Evolutionary conservation across 2,797 vertebrate species (phyloP), one percentile per base, ranked within the genome.

Genomic region (Benthosema pterotum): DNA sequence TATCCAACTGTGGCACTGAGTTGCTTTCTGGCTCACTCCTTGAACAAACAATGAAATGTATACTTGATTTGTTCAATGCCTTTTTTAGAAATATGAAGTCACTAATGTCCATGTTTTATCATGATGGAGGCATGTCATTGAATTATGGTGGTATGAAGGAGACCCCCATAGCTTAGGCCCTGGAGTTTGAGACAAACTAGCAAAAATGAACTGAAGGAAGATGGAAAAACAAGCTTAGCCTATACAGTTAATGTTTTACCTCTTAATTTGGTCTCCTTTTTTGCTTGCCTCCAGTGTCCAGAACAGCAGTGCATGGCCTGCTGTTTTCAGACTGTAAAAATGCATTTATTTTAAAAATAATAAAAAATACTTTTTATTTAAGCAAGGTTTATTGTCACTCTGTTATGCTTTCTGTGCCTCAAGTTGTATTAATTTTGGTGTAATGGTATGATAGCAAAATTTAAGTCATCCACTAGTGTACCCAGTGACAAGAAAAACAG

Each of bases 281-380:
- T 82, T 73, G 79, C 87, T 88, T 87, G 84, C 83, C 82, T 89
- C 75, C 79, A 78, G 83, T 85, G 84, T 90, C 83, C 22, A 74
- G 80, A 87, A 83, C 81, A 72, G 85, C 74, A 22, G 82, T 89
- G 92, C 90, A 92, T 93, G 91, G 82, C 90, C 87, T 91, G 87
- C 69, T 82, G 83, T 82, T 88, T 85, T 89, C 78, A 87, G 90
- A 91, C 90, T 93, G 91, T 93, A 93, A 91, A 92, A 90, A 91
- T 91, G 92, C 92, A 93, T 94, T 93, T 93, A 91, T 92, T 92
- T 93, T 87, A 89, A 92, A 89, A 91, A 79, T 77, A 89, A 38
- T 38, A 38, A 38, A 92, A 93, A 93, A 83, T 87, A 85, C 89
- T 93, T 92, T 93, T 93, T 93, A 92, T 93, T 93, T 92, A 92